phyloP scores from a whole-genome alignment of 1,140 invertebrate species.

The Colletes gigas region DNA sequence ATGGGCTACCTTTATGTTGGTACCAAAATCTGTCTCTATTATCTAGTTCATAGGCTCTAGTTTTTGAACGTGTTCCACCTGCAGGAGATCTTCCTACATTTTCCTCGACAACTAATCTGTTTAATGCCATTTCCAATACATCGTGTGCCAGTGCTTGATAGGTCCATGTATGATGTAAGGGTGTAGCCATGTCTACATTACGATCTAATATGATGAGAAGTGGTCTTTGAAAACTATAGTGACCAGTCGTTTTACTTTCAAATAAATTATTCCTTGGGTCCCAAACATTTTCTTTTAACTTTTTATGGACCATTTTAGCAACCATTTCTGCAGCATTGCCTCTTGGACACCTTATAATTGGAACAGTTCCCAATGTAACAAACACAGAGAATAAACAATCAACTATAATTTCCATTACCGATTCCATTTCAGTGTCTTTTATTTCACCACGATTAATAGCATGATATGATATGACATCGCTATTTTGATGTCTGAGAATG shows the following conservation, averaged over 20 bases:
- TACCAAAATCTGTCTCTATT: constrained; percentile 95
- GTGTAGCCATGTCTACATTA: constrained; percentile 98
- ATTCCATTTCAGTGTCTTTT: constrained; percentile 97
- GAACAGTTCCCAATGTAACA: constrained; percentile 96
- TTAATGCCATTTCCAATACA: constrained; percentile 94
- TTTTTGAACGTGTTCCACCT: constrained; percentile 86
- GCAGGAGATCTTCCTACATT: constrained; percentile 81
- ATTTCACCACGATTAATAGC: constrained; percentile 97
- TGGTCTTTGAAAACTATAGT: constrained; percentile 95
- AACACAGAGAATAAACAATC: constrained; percentile 98
- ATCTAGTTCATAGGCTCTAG: constrained; percentile 95
- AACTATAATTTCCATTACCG: constrained; percentile 96
- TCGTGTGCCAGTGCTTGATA: constrained; percentile 99
- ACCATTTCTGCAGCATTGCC: constrained; percentile 99
- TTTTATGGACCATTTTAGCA: constrained; percentile 97
- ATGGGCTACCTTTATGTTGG: constrained; percentile 96
- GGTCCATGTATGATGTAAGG: constrained; percentile 99
- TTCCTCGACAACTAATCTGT: constrained; percentile 92
- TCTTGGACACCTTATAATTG: constrained; percentile 96
- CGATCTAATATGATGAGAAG: constrained; percentile 96
- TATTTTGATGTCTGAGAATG: constrained; percentile 94
- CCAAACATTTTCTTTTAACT: constrained; percentile 97
- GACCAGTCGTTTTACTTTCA: constrained; percentile 89
- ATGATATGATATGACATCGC: constrained; percentile 96
- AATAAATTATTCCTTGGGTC: constrained; percentile 98